Evolutionary conservation across 2,113 vertebrate genomes (phyloP).

Genomic region (Periophthalmus modestus): DNA sequence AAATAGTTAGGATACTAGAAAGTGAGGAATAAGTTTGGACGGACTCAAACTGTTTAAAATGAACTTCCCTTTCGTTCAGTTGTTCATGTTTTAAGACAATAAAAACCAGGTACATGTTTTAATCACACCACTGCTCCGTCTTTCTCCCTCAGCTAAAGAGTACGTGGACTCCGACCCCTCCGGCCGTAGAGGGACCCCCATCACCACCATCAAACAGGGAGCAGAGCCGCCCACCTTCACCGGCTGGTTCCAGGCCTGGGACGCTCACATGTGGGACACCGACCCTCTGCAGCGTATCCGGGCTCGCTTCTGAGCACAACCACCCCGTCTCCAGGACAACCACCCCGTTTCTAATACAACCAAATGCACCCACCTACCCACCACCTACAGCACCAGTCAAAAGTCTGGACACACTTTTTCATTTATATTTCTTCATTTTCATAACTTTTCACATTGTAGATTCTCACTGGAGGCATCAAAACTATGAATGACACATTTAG

Average conservation of each 20-base stretch:
- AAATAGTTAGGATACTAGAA: too few species aligned
- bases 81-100: too few species aligned
- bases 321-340: neutral
- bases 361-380: conserved; percentile 2
- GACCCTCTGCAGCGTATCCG: conserved; percentile 69
- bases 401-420: too few species aligned
- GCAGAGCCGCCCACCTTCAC: conserved; percentile 77
- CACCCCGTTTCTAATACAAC: too few species aligned
- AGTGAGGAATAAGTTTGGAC: too few species aligned
- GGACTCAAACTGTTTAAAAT: too few species aligned
- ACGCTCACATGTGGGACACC: conserved; percentile 75
- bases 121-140: neutral
- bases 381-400: neutral
- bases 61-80: too few species aligned
- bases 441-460: too few species aligned
- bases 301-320: conserved; percentile 53
- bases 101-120: neutral
- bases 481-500: too few species aligned
- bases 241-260: conserved; percentile 84
- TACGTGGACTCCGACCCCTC: conserved; percentile 76
- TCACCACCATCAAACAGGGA: conserved; percentile 78
- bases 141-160: conserved; percentile 66
- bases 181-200: conserved; percentile 68
- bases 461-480: too few species aligned
- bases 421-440: too few species aligned